phyloP scores from a whole-genome alignment of 2,797 vertebrate species.

The Psittacula echo region DNA sequence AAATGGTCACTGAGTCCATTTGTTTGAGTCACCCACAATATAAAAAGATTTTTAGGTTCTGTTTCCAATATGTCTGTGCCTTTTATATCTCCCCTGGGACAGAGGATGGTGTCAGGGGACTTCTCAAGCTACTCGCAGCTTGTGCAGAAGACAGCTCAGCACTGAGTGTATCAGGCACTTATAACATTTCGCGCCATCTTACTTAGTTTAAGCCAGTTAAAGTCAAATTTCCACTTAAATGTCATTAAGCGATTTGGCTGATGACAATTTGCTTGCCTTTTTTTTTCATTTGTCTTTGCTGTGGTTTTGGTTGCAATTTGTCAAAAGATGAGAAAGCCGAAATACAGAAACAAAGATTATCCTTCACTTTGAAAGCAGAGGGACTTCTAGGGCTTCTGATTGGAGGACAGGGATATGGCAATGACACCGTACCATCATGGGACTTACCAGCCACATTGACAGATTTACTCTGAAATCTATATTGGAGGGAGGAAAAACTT shows the following conservation, averaged over 20 bases:
- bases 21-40: neutral
- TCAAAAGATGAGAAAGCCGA: neutral
- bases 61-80: neutral
- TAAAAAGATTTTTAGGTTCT: neutral
- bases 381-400: neutral
- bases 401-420: neutral
- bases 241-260: neutral
- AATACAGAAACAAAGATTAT: neutral
- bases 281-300: neutral
- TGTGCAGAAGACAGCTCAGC: neutral
- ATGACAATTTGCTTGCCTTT: neutral
- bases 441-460: accelerated
- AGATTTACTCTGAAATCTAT: neutral
- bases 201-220: neutral
- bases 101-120: neutral
- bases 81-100: neutral
- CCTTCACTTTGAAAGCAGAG: neutral
- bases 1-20: neutral
- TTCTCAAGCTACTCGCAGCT: neutral
- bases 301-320: neutral
- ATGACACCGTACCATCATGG: neutral
- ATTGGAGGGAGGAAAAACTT: neutral
- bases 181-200: neutral
- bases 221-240: neutral
- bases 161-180: neutral